Base-by-base conservation (phyloP, 2,113 vertebrate species). In the Tragelaphus buxtoni region DNA sequence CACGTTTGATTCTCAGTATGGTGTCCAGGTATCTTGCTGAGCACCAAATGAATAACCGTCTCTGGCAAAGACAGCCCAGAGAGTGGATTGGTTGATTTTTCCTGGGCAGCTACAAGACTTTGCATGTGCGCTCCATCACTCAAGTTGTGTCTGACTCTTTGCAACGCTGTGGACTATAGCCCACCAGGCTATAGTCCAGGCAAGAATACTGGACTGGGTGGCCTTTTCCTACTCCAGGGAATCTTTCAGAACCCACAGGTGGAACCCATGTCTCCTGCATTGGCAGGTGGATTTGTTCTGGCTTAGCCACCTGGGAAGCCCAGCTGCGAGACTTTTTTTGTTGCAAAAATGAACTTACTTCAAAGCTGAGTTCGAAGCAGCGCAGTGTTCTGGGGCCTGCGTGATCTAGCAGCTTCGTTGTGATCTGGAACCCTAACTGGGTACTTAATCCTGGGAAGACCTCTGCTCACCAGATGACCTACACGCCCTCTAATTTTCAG, bases 341-440 rank as follows among this genome's bases (percentile, higher is more conserved):
- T 11, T 69, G 63, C 47, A 74, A 88, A 80, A 60, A 56, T 28
- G 32, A 24, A 55, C 86, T 61, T 35, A n/a, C 74, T 90, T 84
- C 42, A 58, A 32, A 80, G 20, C 22, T 91, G 32, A 51, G 61
- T 83, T 80, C 1, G 22, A 53, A 90, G 42, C 30, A 90, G 28
- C 4, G 53, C 5, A 2, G 45, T 77, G 14, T 90, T 45, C 79
- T 56, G 18, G 45, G 24, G 22, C 28, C 86, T 63, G 13, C 13
- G 13, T 28, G 55, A 12, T n/a, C 8, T 0, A 69, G 42, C 26
- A 47, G 32, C 24, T 51, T 12, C 7, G 1, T 20, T 12, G 5
- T 49, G 53, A 65, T 91, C 60, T 0, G 0, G 72, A 79, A 58
- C 49, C 28, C 30, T 17, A 14, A 65, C 26, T 86, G 53, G 45